phyloP scores from a whole-genome alignment of 2,113 vertebrate species.

The zebrafish (Danio rerio) region GRCz12tu NC_133177.1:29545501-29546000 shows the following conservation, averaged over 20 bases:
- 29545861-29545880: conserved; percentile 88
- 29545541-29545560: conserved; percentile 85
- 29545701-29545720: conserved; percentile 72
- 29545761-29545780: conserved; percentile 90
- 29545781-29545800: conserved; percentile 92
- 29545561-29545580: conserved; percentile 69
- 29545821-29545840: conserved; percentile 97
- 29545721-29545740: conserved; percentile 72
- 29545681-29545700: conserved; percentile 85
- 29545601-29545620: conserved; percentile 68
- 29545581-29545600: not conserved
- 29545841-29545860: conserved; percentile 93
- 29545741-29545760: conserved; percentile 84
- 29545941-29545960: conserved; percentile 95
- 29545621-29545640: conserved; percentile 80
- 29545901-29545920: conserved; percentile 94
- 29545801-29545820: conserved; percentile 91
- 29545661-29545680: conserved; percentile 83
- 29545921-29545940: conserved; percentile 94
- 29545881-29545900: conserved; percentile 87
- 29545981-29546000: conserved; percentile 76
- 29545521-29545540: conserved; percentile 71
- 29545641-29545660: conserved; percentile 83
- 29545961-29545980: conserved; percentile 89
- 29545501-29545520: not conserved